phyloP scores from a whole-genome alignment of 2,888 invertebrate genomes.

The Folsomia manolachei region DNA sequence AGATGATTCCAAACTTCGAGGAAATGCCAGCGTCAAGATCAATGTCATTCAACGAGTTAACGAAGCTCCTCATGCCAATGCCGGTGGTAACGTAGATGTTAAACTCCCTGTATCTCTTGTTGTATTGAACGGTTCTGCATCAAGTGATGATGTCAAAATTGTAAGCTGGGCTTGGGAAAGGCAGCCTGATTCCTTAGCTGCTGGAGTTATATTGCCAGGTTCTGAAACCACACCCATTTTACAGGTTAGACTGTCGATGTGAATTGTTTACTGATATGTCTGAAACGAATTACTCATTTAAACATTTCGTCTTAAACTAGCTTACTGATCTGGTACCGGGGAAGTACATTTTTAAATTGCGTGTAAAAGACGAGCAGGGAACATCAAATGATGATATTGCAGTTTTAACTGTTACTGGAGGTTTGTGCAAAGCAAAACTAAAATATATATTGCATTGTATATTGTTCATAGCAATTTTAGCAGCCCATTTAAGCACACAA shows the following conservation, averaged over 20 bases:
- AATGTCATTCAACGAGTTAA: slow-evolving; percentile 78
- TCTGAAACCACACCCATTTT: slow-evolving; percentile 75
- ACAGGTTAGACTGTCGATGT: slow-evolving; percentile 60
- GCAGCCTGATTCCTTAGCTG: slow-evolving; percentile 70
- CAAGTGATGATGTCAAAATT: slow-evolving; percentile 78
- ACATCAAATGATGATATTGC: slow-evolving; percentile 76
- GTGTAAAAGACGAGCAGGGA: slow-evolving; percentile 88
- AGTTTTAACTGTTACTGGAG: slow-evolving; percentile 73
- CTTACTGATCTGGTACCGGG: slow-evolving; percentile 81
- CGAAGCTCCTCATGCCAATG: slow-evolving; percentile 67
- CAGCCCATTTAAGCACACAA: too few relatives aligned
- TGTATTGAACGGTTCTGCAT: slow-evolving; percentile 73
- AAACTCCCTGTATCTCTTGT: slow-evolving; percentile 80
- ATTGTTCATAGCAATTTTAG: slow-evolving; percentile 51
- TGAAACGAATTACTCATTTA: neutral
- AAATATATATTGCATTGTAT: slow-evolving; percentile 7
- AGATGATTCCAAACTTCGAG: slow-evolving; percentile 80
- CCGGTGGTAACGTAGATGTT: slow-evolving; percentile 64
- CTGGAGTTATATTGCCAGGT: slow-evolving; percentile 73
- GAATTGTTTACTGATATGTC: neutral
- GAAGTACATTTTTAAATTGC: slow-evolving; percentile 80
- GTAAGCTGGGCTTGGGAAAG: slow-evolving; percentile 82
- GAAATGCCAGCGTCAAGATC: slow-evolving; percentile 63
- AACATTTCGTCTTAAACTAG: slow-evolving; percentile 55
- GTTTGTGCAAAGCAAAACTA: slow-evolving; percentile 54